phyloP scores from a whole-genome alignment of 2,888 invertebrate genomes.

The Leptinotarsa rubiginosa region DNA sequence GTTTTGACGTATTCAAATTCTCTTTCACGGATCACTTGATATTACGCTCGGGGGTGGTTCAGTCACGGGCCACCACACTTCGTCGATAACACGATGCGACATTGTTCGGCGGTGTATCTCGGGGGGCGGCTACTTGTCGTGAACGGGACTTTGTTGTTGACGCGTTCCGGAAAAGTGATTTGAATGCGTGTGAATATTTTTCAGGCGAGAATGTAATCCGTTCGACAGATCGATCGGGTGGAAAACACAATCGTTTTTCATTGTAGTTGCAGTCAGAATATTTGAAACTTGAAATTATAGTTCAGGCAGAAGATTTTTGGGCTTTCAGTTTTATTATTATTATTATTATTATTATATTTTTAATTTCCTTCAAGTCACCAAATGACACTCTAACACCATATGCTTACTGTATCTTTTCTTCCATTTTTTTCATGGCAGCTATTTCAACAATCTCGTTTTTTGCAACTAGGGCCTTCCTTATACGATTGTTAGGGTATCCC shows the following conservation, averaged over 20 bases:
- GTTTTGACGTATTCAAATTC: conserved; percentile 41
- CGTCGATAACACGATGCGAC: conserved; percentile 38
- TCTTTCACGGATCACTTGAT: conserved; percentile 37
- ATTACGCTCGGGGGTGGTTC: conserved; percentile 10
- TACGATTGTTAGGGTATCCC: too few species aligned
- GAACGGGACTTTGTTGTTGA: neutral
- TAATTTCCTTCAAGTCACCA: too few species aligned
- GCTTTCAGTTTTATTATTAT: too few species aligned
- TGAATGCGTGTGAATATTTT: neutral
- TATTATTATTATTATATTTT: too few species aligned
- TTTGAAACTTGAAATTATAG: too few species aligned
- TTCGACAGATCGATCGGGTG: neutral
- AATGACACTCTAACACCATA: too few species aligned
- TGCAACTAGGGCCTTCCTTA: too few species aligned
- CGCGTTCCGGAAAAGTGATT: neutral
- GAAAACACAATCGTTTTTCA: neutral
- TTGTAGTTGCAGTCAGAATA: too few species aligned
- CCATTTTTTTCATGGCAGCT: too few species aligned
- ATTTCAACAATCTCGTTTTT: too few species aligned
- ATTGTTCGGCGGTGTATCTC: conserved; percentile 27
- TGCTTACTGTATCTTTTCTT: too few species aligned
- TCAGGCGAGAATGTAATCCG: neutral
- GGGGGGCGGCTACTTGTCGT: neutral
- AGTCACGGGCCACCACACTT: conserved; percentile 10
- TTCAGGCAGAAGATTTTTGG: too few species aligned